These are phyloP conservation scores for Meloidogyne chitwoodi DNA, from an alignment of 1,140 invertebrate species.

Conservation along the genomic window DNA sequence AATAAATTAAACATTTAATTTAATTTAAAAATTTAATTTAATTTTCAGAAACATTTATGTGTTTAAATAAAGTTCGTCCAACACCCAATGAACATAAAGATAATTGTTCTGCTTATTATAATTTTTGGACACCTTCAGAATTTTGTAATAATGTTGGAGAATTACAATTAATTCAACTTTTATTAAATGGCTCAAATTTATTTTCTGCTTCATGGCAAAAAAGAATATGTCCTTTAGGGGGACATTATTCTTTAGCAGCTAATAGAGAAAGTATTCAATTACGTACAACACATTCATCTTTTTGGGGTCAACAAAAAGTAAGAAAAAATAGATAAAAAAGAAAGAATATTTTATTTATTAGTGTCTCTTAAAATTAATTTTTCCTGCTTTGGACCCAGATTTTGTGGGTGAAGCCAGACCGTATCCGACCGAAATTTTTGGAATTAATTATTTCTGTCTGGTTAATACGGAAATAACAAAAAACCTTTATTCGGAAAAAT, in stretches of 20 bases:
- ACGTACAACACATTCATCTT: constrained; percentile 27
- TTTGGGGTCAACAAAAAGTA: constrained; percentile 11
- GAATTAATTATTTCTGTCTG: no score
- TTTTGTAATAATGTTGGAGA: not conserved
- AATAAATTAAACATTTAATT: not conserved
- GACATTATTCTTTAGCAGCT: constrained; percentile 11
- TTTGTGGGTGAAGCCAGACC: no score
- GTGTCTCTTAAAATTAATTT: no score
- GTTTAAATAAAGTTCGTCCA: constrained; percentile 26
- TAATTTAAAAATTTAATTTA: not conserved
- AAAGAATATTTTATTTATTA: no score
- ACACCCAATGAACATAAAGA: constrained; percentile 20
- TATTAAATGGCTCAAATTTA: not conserved
- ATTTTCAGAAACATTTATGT: constrained; percentile 25
- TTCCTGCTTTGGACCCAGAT: no score
- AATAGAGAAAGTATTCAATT: constrained; percentile 9
- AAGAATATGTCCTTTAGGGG: not conserved
- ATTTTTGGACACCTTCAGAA: constrained; percentile 3
- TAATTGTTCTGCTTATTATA: constrained; percentile 26
- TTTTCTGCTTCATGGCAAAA: not conserved
- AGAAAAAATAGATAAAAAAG: no score
- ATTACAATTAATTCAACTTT: not conserved
- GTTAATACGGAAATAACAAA: no score
- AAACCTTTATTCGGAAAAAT: no score
- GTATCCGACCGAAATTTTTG: no score